Conservation (phyloP, 1,140 invertebrate genomes). For the Drosophila albomicans region DNA sequence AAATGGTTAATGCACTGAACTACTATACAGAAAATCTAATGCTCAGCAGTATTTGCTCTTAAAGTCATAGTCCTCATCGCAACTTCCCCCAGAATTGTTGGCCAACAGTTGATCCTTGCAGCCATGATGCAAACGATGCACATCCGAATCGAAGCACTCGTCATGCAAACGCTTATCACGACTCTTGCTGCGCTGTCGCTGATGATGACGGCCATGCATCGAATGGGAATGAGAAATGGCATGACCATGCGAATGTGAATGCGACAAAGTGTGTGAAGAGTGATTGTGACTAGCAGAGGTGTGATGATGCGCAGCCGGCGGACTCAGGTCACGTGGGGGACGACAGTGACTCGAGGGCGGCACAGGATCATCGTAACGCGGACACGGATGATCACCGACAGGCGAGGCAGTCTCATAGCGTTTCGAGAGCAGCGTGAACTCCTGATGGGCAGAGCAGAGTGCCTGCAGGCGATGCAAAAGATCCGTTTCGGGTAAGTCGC, state of each 20-base stretch:
- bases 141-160: constrained; percentile 78
- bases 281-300: constrained; percentile 27
- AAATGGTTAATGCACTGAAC: constrained; percentile 11
- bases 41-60: constrained; percentile 69
- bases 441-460: constrained; percentile 86
- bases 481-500: constrained; percentile 81
- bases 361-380: constrained; percentile 77
- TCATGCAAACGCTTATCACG: constrained; percentile 74
- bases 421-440: constrained; percentile 88
- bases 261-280: constrained; percentile 1
- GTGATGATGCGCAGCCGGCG: constrained; percentile 33
- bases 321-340: constrained; percentile 67
- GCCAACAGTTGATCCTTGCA: constrained; percentile 69
- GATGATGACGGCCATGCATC: constrained; percentile 49
- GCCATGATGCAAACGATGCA: constrained; percentile 75
- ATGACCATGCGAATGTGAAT: constrained; percentile 17
- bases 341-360: constrained; percentile 77
- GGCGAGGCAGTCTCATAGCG: constrained; percentile 86
- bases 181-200: constrained; percentile 74
- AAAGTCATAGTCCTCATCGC: constrained; percentile 74
- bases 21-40: background rate
- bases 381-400: constrained; percentile 81
- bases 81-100: constrained; percentile 53
- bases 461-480: constrained; percentile 82
- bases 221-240: constrained; percentile 30